A percentile compares a stretch with the other conserved stretches of the same genome.
phyloP scores from a whole-genome alignment of 1,140 invertebrate genomes.

The Stegodyphus mimosarum region DNA sequence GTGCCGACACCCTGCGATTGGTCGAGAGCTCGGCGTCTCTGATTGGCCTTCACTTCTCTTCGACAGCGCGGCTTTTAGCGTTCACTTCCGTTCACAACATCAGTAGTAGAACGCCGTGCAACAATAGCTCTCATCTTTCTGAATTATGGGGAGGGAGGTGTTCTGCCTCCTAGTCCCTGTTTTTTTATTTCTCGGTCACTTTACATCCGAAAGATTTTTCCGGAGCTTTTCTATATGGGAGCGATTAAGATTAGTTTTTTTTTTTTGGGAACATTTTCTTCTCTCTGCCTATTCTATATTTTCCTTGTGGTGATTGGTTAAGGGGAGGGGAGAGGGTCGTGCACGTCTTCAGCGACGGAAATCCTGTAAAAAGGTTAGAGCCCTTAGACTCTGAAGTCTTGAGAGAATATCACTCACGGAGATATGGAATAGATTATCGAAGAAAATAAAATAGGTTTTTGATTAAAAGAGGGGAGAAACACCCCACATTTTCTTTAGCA shows the following conservation, averaged over 20 bases:
- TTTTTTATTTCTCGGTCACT: neutral
- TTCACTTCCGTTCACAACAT: neutral
- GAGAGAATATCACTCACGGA: neutral
- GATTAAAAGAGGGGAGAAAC: neutral
- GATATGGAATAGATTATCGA: neutral
- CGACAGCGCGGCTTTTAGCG: neutral
- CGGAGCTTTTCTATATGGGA: neutral
- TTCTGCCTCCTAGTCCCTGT: too few relatives aligned
- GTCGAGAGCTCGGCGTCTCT: neutral
- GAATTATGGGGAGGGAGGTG: neutral
- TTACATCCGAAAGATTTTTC: neutral
- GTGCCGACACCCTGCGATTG: neutral
- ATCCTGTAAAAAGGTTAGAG: neutral
- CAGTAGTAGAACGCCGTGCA: neutral
- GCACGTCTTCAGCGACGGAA: neutral
- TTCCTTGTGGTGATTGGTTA: too few relatives aligned
- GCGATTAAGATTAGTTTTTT: neutral
- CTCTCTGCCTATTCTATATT: neutral
- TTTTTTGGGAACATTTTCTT: neutral
- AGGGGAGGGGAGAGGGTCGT: neutral
- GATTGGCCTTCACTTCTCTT: neutral
- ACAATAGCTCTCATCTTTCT: neutral
- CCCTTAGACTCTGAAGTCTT: neutral
- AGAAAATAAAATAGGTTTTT: neutral
- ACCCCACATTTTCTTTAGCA: neutral